phyloP scores from a whole-genome alignment of 2,888 invertebrate genomes.

The Operophtera brumata region DNA sequence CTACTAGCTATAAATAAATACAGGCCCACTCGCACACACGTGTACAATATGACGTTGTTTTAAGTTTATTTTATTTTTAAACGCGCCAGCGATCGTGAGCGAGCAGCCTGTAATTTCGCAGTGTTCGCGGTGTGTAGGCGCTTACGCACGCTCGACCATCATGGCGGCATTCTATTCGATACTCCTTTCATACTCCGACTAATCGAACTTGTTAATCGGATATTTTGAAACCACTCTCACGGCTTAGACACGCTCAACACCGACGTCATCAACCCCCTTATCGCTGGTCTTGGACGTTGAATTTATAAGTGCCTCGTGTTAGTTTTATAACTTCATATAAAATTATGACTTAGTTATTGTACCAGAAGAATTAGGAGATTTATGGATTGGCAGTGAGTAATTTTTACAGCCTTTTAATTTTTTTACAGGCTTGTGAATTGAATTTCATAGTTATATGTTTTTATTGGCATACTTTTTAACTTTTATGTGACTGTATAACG shows the following conservation, averaged over 20 bases:
- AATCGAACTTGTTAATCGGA: slow-evolving; percentile 49
- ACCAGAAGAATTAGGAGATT: slow-evolving; percentile 61
- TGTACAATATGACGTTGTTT: slow-evolving; percentile 78
- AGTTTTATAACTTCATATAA: slow-evolving; percentile 61
- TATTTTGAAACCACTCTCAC: slow-evolving; percentile 35
- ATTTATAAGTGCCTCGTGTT: slow-evolving; percentile 57
- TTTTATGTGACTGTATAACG: slow-evolving; percentile 7
- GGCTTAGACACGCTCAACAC: slow-evolving; percentile 11
- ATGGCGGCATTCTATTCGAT: slow-evolving; percentile 64
- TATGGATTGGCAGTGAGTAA: slow-evolving; percentile 66
- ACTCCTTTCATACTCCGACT: slow-evolving; percentile 54
- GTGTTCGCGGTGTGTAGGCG: slow-evolving; percentile 77
- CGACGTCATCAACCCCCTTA: slow-evolving; percentile 38
- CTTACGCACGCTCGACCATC: slow-evolving; percentile 72
- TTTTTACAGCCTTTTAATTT: slow-evolving; percentile 46
- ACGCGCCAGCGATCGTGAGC: slow-evolving; percentile 68
- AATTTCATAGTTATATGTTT: slow-evolving; percentile 31
- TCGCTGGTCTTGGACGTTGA: slow-evolving; percentile 56
- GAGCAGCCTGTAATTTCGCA: slow-evolving; percentile 78
- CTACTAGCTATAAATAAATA: slow-evolving; percentile 80
- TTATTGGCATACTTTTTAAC: slow-evolving; percentile 14
- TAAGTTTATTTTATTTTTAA: slow-evolving; percentile 81
- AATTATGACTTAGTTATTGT: slow-evolving; percentile 63
- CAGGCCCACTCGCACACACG: slow-evolving; percentile 75
- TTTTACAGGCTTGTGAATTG: slow-evolving; percentile 25